These are phyloP conservation scores for Lepidocolaptes lacrymiger DNA, from an alignment of 2,797 vertebrate species.

Conservation along the genomic window DNA sequence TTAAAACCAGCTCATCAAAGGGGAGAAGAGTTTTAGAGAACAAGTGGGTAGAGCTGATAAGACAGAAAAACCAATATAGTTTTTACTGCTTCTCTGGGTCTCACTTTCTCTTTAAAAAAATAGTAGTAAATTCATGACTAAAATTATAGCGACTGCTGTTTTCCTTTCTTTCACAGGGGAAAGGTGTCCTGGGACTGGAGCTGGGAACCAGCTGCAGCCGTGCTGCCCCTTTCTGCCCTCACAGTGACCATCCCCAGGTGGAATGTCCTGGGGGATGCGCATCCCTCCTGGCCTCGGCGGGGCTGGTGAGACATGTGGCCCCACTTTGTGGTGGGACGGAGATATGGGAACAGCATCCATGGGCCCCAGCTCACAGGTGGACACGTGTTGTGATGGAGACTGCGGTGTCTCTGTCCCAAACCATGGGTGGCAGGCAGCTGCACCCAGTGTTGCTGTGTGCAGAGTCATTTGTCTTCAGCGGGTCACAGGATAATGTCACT, in stretches of 20 bases:
- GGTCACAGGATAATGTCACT: neutral
- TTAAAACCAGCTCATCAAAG: neutral
- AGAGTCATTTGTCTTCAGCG: neutral
- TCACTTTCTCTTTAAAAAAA: neutral
- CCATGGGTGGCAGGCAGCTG: neutral
- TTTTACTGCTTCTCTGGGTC: neutral
- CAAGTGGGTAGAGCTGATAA: neutral
- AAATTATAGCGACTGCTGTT: neutral
- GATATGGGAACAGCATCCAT: neutral
- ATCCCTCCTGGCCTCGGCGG: neutral
- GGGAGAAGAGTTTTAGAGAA: neutral
- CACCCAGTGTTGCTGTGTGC: rapidly evolving
- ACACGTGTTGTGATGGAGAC: rapidly evolving
- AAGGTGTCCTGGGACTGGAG: rapidly evolving
- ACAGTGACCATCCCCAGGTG: neutral
- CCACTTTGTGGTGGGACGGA: neutral
- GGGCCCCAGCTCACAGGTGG: rapidly evolving
- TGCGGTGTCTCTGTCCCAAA: neutral
- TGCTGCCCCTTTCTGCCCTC: rapidly evolving
- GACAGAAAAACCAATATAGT: neutral
- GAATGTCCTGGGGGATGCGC: rapidly evolving
- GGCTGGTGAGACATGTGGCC: neutral
- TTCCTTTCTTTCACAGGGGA: neutral
- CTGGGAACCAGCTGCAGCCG: neutral
- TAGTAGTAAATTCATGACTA: rapidly evolving